Conservation (phyloP, 2,113 vertebrate genomes). For the Xenopus laevis region DNA sequence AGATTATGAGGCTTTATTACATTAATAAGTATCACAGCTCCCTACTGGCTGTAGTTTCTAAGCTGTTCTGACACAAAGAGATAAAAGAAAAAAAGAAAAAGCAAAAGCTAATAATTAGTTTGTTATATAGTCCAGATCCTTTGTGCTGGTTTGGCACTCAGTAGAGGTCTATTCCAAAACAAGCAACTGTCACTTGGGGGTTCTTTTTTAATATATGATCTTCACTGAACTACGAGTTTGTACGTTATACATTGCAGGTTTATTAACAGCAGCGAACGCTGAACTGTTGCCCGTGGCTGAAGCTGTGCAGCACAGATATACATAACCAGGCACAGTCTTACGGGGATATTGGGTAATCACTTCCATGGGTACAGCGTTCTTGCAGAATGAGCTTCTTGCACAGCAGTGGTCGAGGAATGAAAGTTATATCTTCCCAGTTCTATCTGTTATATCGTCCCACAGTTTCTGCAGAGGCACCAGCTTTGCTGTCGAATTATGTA, state of each 20-base stretch:
- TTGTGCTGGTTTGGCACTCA: constrained; percentile 19
- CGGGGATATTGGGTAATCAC: no score
- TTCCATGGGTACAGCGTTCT: no score
- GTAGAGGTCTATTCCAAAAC: constrained; percentile 6
- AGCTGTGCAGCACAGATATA: no score
- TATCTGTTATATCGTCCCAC: no score
- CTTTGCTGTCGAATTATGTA: no score
- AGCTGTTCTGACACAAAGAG: constrained; percentile 35
- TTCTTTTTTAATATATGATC: constrained; percentile 6
- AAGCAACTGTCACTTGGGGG: constrained; percentile 1
- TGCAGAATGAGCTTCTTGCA: no score
- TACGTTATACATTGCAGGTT: neutral
- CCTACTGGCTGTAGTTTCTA: constrained; percentile 35
- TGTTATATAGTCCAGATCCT: constrained; percentile 29
- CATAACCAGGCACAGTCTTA: no score
- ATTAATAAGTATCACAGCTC: constrained; percentile 40
- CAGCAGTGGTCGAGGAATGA: no score
- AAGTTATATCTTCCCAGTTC: no score
- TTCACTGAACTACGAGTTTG: neutral
- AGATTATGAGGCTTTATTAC: constrained; percentile 36
- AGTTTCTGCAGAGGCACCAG: no score
- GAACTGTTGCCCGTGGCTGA: neutral
- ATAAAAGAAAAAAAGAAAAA: constrained; percentile 22
- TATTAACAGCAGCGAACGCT: neutral
- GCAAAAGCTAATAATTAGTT: constrained; percentile 40